These are phyloP conservation scores for Melanophora roralis DNA, from an alignment of 2,888 invertebrate species.

Conservation along the genomic window DNA sequence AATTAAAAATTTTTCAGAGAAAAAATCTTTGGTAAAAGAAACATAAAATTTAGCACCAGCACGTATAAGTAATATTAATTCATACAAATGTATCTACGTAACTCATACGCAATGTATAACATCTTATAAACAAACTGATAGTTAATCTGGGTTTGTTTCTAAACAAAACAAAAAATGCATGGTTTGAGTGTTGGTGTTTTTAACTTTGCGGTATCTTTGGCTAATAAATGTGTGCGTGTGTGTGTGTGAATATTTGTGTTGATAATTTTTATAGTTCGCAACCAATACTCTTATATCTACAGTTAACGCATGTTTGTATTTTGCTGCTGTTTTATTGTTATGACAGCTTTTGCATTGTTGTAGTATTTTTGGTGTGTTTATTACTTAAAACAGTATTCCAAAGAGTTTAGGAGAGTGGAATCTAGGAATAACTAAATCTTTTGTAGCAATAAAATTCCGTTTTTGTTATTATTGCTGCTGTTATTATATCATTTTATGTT, in stretches of 20 bases:
- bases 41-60: too few species aligned
- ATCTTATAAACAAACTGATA: neutral
- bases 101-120: neutral
- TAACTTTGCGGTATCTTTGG: constrained; percentile 15
- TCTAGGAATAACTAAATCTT: neutral
- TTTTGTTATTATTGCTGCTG: neutral
- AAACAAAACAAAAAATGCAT: neutral
- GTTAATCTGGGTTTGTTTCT: neutral
- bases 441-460: constrained; percentile 8
- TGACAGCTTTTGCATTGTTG: constrained; percentile 21
- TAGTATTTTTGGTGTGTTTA: neutral
- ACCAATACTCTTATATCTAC: neutral
- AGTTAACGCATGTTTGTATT: neutral
- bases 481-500: neutral
- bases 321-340: constrained; percentile 30
- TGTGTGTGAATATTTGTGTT: constrained; percentile 19
- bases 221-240: constrained; percentile 2
- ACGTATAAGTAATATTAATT: neutral
- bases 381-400: neutral
- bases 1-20: too few species aligned
- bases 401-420: neutral
- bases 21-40: too few species aligned
- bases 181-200: neutral
- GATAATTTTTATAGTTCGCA: constrained; percentile 7
- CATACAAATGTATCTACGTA: neutral